Percentiles rank a stretch among this genome's conserved stretches.
phyloP scores from a whole-genome alignment of 1,140 invertebrate genomes.

The Drosophila quadrilineata region DNA sequence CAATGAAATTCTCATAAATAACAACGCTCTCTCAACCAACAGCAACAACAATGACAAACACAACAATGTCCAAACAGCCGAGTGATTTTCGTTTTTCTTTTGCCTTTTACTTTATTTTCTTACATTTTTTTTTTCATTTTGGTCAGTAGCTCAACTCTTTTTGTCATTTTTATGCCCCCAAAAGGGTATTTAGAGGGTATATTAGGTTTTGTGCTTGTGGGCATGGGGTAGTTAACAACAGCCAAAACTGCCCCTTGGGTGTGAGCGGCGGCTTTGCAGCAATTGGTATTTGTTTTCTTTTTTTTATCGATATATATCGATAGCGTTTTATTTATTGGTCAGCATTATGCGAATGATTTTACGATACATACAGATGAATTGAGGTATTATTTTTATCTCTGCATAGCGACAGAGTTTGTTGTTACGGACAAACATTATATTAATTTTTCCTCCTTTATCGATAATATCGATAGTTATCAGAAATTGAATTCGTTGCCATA shows the following conservation, averaged over 20 bases:
- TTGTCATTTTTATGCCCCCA: constrained; percentile 63
- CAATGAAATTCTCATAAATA: constrained; percentile 79
- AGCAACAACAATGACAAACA: constrained; percentile 40
- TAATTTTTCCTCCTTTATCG: too few relatives aligned
- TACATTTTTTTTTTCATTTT: constrained; percentile 46
- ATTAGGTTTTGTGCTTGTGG: constrained; percentile 40
- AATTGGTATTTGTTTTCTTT: neutral
- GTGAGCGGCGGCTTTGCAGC: neutral
- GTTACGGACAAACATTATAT: too few relatives aligned
- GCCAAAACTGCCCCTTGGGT: neutral
- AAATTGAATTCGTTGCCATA: too few relatives aligned
- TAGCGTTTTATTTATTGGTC: neutral
- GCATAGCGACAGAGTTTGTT: too few relatives aligned
- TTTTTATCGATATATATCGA: neutral
- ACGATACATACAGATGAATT: too few relatives aligned
- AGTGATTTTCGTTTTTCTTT: constrained; percentile 43
- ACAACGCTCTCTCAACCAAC: constrained; percentile 61
- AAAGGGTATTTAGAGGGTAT: constrained; percentile 63
- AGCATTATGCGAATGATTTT: neutral
- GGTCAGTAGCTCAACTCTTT: constrained; percentile 74
- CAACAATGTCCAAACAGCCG: constrained; percentile 50
- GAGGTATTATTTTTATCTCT: too few relatives aligned
- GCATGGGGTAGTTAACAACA: constrained; percentile 16
- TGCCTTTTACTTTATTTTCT: neutral
- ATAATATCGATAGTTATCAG: neutral